Base-by-base conservation (phyloP, 2,888 invertebrate species). In the Megalurothrips usitatus region DNA sequence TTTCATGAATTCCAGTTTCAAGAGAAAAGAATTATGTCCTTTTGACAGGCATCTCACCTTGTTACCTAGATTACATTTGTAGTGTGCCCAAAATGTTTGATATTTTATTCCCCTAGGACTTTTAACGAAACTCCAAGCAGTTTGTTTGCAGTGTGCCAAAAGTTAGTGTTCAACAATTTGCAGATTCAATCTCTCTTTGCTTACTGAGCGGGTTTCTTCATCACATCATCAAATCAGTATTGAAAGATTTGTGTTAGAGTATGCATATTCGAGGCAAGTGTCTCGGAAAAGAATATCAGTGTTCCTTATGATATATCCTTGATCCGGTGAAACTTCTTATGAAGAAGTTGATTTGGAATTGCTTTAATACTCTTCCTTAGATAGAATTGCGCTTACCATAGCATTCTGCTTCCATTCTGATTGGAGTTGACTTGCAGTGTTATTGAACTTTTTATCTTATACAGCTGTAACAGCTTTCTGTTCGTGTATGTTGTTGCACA, bases 101-200 rank as follows among this genome's bases (percentile, higher is more conserved):
- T 75, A 75, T 75, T 75, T 75, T 75, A 75, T 75, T 26, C 26
- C 26, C 23, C 23, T 75, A 75, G 68, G 68, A 75, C 68, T 1
- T 75, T 43, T 26, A 75, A 75, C 23, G 68, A 75, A 75, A 75
- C 68, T 75, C 68, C 68, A 75, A 75, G 68, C 68, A 75, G 68
- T 75, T 75, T 75, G 68, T 75, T 75, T 75, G 68, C 68, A 75
- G 68, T 75, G 68, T 75, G 68, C 68, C 68, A 75, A 75, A 75
- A 23, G 68, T 75, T 75, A 75, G 68, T 23, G 23, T 26, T 75
- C 8, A 75, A 75, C 68, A 75, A 23, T 75, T 11, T 23, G 26
- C 68, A 75, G 23, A 58, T 58, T 9, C 58, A 58, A 19, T 58
- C 6, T 19, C 19, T 23, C 68, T 75, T 23, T 75, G 8, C 68